phyloP scores from a whole-genome alignment of 2,113 vertebrate species.

The Alosa alosa region DNA sequence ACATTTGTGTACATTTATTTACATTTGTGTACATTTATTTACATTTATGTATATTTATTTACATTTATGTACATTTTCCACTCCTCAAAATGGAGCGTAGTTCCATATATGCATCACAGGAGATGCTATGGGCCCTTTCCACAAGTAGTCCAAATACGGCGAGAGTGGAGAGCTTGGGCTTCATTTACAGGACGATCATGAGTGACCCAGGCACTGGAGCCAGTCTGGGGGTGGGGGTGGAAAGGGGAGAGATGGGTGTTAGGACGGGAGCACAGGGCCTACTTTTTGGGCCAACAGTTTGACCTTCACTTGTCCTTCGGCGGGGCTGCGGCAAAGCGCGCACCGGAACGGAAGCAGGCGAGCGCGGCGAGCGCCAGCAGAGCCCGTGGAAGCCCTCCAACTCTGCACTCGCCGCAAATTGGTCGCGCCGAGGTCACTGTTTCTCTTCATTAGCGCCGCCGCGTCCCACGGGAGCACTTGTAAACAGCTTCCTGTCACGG shows the following conservation, averaged over 20 bases:
- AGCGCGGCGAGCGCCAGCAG: not conserved
- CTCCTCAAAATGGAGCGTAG: not conserved
- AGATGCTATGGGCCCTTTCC: not conserved
- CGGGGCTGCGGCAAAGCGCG: slow-evolving; percentile 35
- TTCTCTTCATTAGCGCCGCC: slow-evolving; percentile 43
- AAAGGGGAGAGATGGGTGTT: not conserved
- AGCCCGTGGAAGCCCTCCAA: slow-evolving; percentile 40
- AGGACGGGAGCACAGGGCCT: not conserved
- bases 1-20: too few relatives aligned
- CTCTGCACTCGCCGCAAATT: slow-evolving; percentile 31
- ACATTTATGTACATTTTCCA: not conserved
- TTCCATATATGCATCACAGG: not conserved
- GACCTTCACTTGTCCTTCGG: slow-evolving; percentile 47
- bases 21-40: not conserved
- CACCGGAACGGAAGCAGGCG: slow-evolving; percentile 24
- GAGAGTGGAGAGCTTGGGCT: not conserved
- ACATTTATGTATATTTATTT: too few relatives aligned
- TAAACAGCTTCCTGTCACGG: slow-evolving; percentile 30
- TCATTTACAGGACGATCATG: not conserved
- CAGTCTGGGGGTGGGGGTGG: not conserved
- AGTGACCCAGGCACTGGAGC: not conserved
- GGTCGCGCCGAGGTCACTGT: slow-evolving; percentile 34
- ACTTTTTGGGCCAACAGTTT: slow-evolving; percentile 28
- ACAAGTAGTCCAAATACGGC: not conserved
- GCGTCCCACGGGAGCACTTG: slow-evolving; percentile 38